A percentile compares a stretch with the other conserved stretches of the same genome.
These are phyloP conservation scores for Cranoglanis bouderius DNA, from an alignment of 2,113 vertebrate genomes.

Conservation along the genomic window DNA sequence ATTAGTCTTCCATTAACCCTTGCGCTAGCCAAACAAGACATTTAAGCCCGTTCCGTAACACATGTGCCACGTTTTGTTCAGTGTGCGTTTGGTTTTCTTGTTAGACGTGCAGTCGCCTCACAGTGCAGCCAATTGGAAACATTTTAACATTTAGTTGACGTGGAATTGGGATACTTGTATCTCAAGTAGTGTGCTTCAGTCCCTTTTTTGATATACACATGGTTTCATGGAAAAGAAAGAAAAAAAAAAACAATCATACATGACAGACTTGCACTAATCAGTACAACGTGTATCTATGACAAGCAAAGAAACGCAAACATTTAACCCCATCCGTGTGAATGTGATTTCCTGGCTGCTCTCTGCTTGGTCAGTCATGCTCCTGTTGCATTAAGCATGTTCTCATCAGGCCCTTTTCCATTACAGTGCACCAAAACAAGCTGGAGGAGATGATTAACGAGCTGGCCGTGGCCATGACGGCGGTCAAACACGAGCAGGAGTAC, in stretches of 20 bases:
- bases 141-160: background rate
- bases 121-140: background rate
- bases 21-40: background rate
- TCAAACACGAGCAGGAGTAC: constrained; percentile 99
- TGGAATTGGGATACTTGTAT: background rate
- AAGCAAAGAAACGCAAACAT: background rate
- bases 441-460: constrained; percentile 99
- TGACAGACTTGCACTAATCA: background rate
- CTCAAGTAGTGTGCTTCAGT: background rate
- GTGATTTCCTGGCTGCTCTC: background rate
- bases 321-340: background rate
- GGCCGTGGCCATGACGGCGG: constrained; percentile 96
- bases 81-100: background rate
- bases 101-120: background rate
- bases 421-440: constrained; percentile 98
- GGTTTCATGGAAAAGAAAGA: background rate
- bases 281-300: background rate
- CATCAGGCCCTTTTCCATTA: constrained; percentile 22
- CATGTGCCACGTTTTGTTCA: background rate
- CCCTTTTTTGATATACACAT: background rate
- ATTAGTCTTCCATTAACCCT: constrained; percentile 25
- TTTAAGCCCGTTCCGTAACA: background rate
- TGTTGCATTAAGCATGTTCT: constrained; percentile 5
- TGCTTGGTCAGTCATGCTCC: constrained; percentile 3
- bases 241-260: background rate